phyloP scores from a whole-genome alignment of 53 echinoderm and acorn worm genomes.

The Echinometra lucunter region DNA sequence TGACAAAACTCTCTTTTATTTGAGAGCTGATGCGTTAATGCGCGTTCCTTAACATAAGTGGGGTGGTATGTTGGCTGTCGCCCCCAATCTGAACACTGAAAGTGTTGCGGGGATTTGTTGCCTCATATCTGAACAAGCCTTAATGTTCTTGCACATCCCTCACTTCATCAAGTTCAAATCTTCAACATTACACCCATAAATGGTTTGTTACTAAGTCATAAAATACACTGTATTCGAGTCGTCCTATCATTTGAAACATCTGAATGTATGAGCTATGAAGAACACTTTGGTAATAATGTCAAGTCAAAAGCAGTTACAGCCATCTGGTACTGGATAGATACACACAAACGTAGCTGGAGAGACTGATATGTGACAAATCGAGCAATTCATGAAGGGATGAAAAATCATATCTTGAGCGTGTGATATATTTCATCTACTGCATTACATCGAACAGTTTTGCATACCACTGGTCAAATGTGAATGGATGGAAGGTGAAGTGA shows the following conservation, averaged over 20 bases:
- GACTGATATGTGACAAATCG: not conserved
- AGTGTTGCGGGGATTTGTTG: too few relatives aligned
- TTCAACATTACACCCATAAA: not conserved
- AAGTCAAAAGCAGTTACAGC: not conserved
- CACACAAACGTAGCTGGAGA: not conserved
- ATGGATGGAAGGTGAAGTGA: not conserved
- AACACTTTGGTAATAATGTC: not conserved
- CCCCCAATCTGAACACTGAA: too few relatives aligned
- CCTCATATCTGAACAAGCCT: too few relatives aligned
- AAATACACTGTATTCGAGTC: not conserved
- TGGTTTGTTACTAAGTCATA: not conserved
- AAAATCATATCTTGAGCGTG: not conserved
- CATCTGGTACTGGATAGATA: not conserved
- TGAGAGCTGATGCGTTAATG: too few relatives aligned
- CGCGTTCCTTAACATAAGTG: too few relatives aligned
- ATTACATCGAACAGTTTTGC: not conserved
- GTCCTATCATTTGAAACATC: not conserved
- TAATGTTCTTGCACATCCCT: not conserved
- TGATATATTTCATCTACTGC: not conserved
- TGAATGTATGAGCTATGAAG: not conserved
- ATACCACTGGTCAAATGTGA: not conserved
- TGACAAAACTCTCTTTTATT: too few relatives aligned
- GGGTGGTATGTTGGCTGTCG: too few relatives aligned
- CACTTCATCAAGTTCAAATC: not conserved
- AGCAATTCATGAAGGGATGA: not conserved